Base-by-base conservation (phyloP, 2,113 vertebrate species). In the Daphoenositta chrysoptera region DNA sequence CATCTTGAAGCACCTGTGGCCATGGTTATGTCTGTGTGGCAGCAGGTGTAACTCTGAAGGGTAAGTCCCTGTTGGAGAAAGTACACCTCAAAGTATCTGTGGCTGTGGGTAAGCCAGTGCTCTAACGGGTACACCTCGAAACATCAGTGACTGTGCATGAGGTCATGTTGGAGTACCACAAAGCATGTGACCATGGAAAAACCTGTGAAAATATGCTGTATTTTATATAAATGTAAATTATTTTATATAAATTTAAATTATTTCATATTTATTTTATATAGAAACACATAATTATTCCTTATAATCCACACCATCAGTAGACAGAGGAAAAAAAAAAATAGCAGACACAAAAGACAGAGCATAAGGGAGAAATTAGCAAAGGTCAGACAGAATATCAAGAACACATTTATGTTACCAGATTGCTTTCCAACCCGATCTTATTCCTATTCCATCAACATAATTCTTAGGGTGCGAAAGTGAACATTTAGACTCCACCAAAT, bases 101-200 rank as follows among this genome's bases (percentile, higher is more conserved):
- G 45, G 30, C 35, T 35, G 15, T 45, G 45, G 28, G 6, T 53
- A 39, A 60, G 26, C 15, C 47, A 26, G 20, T 40, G n/a, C 79
- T 69, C 31, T 19, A 66, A 15, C 1, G 10, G 44, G 4, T 16
- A 19, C 4, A 15, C 6, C 31, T 48, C 2, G 0, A 33, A 26
- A 27, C 11, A 50, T 21, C 42, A 28, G 42, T 37, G 35, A 37
- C 22, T 47, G 15, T 53, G 54, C 31, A 48, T 0, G 1, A 31
- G 47, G 30, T 47, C 40, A 27, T 35, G 4, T 1, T 61, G 23
- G 30, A 71, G 35, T 21, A 47, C n/a, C 45, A 31, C 26, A 48
- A 56, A 77, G 8, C 13, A 27, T 11, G 15, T 45, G 14, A 42
- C 12, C 10, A 16, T 14, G 23, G 54, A 48, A 6, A 69, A 48